Conservation (phyloP, 2,888 invertebrate species). For the Eupithecia dodoneata region DNA sequence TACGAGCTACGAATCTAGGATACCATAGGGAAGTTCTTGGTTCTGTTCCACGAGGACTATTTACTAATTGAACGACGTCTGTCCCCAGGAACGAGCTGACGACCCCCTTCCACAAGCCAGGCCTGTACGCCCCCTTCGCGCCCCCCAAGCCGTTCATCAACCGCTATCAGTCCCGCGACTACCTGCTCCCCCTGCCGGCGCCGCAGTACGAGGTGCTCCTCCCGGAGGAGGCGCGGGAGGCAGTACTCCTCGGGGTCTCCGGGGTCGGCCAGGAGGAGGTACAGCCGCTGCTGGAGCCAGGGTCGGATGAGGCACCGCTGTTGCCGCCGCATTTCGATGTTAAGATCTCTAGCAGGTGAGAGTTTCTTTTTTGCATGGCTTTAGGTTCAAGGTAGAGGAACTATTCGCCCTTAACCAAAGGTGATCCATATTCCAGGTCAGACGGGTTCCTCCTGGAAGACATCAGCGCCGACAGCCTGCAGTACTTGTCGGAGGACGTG, state of each 20-base stretch:
- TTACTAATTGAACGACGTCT: background rate
- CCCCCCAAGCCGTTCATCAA: conserved; percentile 70
- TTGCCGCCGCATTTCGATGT: conserved; percentile 68
- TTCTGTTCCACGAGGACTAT: background rate
- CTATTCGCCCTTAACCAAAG: background rate
- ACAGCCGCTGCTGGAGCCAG: conserved; percentile 71
- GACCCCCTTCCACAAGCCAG: conserved; percentile 78
- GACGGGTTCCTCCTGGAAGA: conserved; percentile 65
- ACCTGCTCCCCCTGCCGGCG: conserved; percentile 69
- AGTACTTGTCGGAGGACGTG: conserved; percentile 73
- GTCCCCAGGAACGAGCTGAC: conserved; percentile 63
- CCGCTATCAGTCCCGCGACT: conserved; percentile 58
- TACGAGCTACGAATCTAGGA: background rate
- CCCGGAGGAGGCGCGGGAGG: conserved; percentile 63
- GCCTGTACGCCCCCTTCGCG: conserved; percentile 79
- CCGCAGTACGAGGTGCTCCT: conserved; percentile 71
- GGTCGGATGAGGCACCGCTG: conserved; percentile 57
- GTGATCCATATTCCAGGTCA: conserved; percentile 46
- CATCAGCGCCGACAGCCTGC: conserved; percentile 70
- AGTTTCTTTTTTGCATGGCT: background rate
- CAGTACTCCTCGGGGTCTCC: conserved; percentile 66
- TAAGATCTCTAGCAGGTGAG: conserved; percentile 56
- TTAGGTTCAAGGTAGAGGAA: background rate
- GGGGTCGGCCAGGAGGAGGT: conserved; percentile 67
- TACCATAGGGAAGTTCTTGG: background rate